These are phyloP conservation scores for Cryptocephalus primarius DNA, from an alignment of 2,888 invertebrate species.

Conservation along the genomic window DNA sequence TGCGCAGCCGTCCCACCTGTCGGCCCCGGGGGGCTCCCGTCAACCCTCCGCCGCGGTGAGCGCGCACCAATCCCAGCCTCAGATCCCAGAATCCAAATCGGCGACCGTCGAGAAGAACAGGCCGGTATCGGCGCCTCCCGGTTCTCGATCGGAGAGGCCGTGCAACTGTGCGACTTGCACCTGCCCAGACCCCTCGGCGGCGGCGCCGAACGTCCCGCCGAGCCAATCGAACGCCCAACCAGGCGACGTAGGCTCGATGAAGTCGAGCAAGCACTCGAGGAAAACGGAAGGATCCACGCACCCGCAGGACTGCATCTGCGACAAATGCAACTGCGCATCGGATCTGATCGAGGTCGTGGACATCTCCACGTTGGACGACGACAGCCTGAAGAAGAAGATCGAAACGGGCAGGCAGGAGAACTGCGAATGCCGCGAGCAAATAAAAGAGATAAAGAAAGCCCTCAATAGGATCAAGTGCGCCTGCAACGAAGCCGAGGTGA, in stretches of 20 bases:
- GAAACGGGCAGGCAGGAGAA: conserved; percentile 14
- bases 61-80: conserved; percentile 3
- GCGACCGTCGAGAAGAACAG: neutral
- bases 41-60: too few species aligned
- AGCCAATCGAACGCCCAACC: too few species aligned
- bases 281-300: neutral
- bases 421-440: conserved; percentile 19
- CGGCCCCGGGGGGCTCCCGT: too few species aligned
- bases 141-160: conserved; percentile 1
- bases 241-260: too few species aligned
- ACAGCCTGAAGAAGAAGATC: conserved; percentile 14
- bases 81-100: neutral
- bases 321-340: neutral
- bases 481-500: conserved; percentile 20
- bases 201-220: neutral
- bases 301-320: neutral
- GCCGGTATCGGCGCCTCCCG: conserved; percentile 3
- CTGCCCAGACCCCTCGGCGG: conserved; percentile 3
- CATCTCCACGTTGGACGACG: conserved; percentile 11
- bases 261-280: too few species aligned
- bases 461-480: conserved; percentile 20
- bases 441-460: conserved; percentile 19
- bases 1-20: too few species aligned
- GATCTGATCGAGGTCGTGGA: neutral
- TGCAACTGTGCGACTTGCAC: conserved; percentile 16